Percentiles rank a stretch among this genome's conserved stretches.
phyloP scores from a whole-genome alignment of 2,113 vertebrate genomes.

The Vidua macroura region DNA sequence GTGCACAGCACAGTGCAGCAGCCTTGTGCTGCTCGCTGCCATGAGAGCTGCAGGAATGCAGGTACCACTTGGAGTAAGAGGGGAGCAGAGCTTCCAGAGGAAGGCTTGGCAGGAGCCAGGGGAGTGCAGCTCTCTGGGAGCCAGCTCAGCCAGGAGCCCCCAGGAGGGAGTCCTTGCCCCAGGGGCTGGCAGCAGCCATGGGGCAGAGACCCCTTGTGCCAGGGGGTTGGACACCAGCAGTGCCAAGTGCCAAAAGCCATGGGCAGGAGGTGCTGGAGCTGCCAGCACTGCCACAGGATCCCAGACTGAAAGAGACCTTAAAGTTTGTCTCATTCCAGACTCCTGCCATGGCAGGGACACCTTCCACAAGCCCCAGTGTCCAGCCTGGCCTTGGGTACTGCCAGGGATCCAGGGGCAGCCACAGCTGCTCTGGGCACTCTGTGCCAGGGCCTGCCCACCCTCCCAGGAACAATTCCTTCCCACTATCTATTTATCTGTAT shows the following conservation, averaged over 20 bases:
- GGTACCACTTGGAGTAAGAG: rapidly evolving
- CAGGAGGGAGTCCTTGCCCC: not conserved
- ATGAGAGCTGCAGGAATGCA: not conserved
- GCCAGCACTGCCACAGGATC: not conserved
- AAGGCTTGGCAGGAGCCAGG: not conserved
- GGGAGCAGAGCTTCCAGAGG: not conserved
- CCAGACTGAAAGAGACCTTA: not conserved
- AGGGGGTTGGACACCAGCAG: not conserved
- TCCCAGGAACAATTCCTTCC: not conserved
- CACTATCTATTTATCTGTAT: no score
- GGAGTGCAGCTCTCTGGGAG: rapidly evolving
- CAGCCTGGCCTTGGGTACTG: not conserved
- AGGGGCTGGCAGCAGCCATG: not conserved
- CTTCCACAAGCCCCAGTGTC: not conserved
- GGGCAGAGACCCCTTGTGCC: not conserved
- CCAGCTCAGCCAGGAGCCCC: not conserved
- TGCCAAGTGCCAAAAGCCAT: rapidly evolving
- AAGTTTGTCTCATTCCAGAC: not conserved
- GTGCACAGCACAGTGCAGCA: rapidly evolving
- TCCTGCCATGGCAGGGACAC: not conserved
- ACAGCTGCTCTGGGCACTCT: not conserved
- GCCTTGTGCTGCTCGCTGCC: rapidly evolving
- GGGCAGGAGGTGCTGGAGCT: not conserved
- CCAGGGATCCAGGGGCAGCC: not conserved
- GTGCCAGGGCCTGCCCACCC: not conserved